Conservation (phyloP, 2,888 invertebrate species). For the Acrobasis consociella region DNA sequence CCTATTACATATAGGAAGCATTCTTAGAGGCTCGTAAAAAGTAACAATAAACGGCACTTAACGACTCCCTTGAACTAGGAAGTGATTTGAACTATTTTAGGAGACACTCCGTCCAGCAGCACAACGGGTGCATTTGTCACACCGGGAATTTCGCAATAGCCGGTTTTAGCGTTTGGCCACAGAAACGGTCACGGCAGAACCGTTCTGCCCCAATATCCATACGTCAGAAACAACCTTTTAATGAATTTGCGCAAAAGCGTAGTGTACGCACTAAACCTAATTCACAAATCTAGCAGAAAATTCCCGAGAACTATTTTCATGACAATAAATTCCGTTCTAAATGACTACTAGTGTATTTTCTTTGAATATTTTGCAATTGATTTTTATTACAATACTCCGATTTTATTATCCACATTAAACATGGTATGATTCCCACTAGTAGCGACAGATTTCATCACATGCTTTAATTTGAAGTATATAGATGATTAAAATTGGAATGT, state of each 20-base stretch:
- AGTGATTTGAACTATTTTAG: conserved; percentile 45
- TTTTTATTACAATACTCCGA: too few species aligned
- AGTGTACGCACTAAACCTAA: too few species aligned
- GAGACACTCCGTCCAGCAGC: conserved; percentile 24
- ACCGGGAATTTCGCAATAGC: conserved; percentile 31
- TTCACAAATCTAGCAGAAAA: too few species aligned
- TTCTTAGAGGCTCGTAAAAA: conserved; percentile 20
- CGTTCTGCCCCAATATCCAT: not conserved
- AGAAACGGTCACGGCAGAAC: not conserved
- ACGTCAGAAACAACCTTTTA: not conserved
- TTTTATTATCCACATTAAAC: too few species aligned
- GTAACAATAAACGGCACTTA: conserved; percentile 34
- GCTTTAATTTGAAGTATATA: too few species aligned
- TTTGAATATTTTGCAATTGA: too few species aligned
- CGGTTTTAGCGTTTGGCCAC: conserved; percentile 25
- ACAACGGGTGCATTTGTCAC: conserved; percentile 17
- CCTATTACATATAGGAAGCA: not conserved
- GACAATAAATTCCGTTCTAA: too few species aligned
- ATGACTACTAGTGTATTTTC: too few species aligned
- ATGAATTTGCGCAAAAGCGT: not conserved
- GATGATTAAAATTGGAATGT: too few species aligned
- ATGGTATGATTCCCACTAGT: too few species aligned
- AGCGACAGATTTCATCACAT: too few species aligned
- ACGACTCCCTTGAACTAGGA: conserved; percentile 57
- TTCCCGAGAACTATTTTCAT: too few species aligned